These are phyloP conservation scores for Oxyura jamaicensis DNA, from an alignment of 2,113 vertebrate genomes.

Conservation along the genomic window DNA sequence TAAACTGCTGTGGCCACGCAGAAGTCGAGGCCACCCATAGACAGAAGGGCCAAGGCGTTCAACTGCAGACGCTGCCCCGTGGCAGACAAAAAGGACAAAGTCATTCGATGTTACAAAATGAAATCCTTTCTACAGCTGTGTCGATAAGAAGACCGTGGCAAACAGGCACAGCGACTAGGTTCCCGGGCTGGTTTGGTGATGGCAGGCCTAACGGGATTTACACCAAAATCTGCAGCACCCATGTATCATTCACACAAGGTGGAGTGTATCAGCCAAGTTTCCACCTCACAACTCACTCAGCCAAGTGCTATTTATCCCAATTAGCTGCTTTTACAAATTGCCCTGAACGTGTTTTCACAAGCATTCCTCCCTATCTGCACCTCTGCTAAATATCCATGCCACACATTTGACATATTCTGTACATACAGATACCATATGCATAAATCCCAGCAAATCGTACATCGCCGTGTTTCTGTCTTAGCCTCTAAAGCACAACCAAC, in stretches of 20 bases:
- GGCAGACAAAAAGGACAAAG: not conserved
- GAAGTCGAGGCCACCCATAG: rapidly evolving
- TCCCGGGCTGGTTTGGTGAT: not conserved
- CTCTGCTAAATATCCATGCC: not conserved
- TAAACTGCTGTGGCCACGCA: too few relatives aligned
- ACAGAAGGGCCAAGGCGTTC: not conserved
- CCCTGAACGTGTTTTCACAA: not conserved
- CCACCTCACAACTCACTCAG: not conserved
- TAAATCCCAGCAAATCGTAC: not conserved
- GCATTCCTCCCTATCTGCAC: not conserved
- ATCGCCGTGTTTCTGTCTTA: not conserved
- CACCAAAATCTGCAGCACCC: not conserved
- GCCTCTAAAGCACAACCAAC: not conserved
- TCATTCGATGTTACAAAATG: not conserved
- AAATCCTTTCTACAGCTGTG: not conserved
- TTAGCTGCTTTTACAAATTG: not conserved
- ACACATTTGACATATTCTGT: not conserved
- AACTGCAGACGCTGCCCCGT: not conserved
- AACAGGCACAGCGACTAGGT: rapidly evolving
- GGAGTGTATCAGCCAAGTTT: not conserved
- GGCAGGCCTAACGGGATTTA: not conserved
- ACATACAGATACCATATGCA: rapidly evolving
- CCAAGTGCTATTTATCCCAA: not conserved
- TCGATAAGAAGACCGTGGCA: not conserved
- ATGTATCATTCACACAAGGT: not conserved